phyloP scores from a whole-genome alignment of 2,797 vertebrate genomes.

The Todus mexicanus region DNA sequence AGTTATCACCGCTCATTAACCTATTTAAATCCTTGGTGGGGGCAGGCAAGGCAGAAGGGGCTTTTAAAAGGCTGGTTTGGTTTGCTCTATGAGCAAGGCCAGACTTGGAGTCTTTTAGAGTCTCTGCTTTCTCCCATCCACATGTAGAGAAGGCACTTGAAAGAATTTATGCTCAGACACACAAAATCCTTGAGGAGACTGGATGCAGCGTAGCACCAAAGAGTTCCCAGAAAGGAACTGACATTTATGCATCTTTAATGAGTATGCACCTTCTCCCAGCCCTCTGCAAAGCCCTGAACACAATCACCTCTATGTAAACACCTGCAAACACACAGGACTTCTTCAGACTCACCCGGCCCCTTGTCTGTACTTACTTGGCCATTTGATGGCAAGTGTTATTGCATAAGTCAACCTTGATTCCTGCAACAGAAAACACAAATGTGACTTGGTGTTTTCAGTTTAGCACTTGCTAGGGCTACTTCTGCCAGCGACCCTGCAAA shows the following conservation, averaged over 20 bases:
- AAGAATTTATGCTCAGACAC: neutral
- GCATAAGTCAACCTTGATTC: constrained; percentile 81
- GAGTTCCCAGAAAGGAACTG: neutral
- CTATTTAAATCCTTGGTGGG: neutral
- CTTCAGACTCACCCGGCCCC: neutral
- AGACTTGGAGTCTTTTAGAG: neutral
- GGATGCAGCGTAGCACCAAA: neutral
- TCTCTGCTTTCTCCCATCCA: neutral
- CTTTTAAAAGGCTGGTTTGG: neutral
- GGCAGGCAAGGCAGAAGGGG: neutral
- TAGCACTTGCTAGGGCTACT: neutral
- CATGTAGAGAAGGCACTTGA: neutral
- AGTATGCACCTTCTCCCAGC: neutral
- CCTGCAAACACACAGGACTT: neutral
- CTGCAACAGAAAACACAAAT: constrained; percentile 66
- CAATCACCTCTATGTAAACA: neutral
- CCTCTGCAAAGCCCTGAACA: neutral
- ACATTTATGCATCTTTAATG: neutral
- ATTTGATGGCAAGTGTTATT: constrained; percentile 82
- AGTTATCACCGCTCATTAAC: neutral
- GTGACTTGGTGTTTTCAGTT: neutral
- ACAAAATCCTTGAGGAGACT: neutral
- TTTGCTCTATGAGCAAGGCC: neutral
- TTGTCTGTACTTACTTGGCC: constrained; percentile 84
- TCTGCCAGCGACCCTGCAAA: neutral